phyloP scores from a whole-genome alignment of 2,797 vertebrate species.

The Astyanax mexicanus region DNA sequence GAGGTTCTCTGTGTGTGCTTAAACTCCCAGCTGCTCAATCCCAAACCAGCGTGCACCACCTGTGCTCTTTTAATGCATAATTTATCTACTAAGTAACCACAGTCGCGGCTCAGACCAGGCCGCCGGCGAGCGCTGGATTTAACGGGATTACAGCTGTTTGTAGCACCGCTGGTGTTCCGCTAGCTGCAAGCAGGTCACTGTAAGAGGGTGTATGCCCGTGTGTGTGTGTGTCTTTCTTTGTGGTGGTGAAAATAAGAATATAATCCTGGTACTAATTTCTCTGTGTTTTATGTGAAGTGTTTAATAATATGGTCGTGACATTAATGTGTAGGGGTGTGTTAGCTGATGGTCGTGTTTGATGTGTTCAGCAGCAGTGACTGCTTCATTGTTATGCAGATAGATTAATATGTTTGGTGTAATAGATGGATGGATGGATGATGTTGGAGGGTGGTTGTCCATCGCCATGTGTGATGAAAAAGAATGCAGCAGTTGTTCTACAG shows the following conservation, averaged over 20 bases:
- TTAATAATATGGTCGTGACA: not conserved
- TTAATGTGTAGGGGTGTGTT: not conserved
- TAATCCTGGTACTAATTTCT: not conserved
- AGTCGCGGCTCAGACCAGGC: slow-evolving; percentile 33
- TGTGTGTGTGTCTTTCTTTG: not conserved
- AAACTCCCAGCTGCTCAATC: slow-evolving; percentile 48
- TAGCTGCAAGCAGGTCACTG: not conserved
- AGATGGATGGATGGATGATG: not conserved
- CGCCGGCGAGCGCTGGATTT: not conserved
- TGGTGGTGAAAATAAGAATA: not conserved
- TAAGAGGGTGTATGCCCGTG: not conserved
- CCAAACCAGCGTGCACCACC: slow-evolving; percentile 72
- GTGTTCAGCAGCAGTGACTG: not conserved
- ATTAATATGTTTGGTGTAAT: not conserved
- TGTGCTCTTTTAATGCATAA: slow-evolving; percentile 82
- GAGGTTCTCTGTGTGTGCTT: slow-evolving; percentile 66
- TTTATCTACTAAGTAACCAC: slow-evolving; percentile 79
- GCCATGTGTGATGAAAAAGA: not conserved
- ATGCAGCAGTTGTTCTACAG: too few species aligned
- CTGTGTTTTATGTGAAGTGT: not conserved
- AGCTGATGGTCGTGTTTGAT: not conserved
- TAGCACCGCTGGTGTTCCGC: not conserved
- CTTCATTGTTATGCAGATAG: not conserved
- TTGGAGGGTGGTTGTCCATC: not conserved
- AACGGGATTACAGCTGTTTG: slow-evolving; percentile 3